A percentile compares a stretch with the other conserved stretches of the same genome.
Conservation (phyloP, 2,113 vertebrate species). For the Ceyx melanurus region DNA sequence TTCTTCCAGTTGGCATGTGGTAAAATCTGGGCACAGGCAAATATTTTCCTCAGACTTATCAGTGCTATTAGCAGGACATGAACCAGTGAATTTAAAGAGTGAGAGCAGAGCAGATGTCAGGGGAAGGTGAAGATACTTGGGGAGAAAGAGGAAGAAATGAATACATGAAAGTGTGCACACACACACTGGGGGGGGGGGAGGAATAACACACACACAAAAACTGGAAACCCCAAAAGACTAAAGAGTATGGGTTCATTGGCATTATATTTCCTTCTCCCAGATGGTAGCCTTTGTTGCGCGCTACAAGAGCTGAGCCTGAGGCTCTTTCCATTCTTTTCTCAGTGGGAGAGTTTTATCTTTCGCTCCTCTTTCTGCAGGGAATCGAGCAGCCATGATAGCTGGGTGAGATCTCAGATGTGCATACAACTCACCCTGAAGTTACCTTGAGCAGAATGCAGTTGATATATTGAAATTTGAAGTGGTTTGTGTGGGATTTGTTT, state of each 20-base stretch:
- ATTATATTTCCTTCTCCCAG: not conserved
- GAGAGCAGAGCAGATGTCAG: not conserved
- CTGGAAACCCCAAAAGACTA: not conserved
- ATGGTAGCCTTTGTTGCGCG: not conserved
- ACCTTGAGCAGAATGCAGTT: too few species aligned
- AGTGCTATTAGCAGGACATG: rapidly evolving
- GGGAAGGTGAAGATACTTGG: not conserved
- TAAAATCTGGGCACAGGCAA: not conserved
- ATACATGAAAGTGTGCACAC: too few species aligned
- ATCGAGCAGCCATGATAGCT: not conserved
- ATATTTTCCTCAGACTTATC: not conserved
- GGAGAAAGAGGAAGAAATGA: not conserved
- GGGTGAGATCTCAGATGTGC: not conserved
- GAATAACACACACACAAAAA: not conserved
- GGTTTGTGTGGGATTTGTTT: too few species aligned
- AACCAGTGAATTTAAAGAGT: not conserved
- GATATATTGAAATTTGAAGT: too few species aligned
- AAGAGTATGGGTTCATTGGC: not conserved
- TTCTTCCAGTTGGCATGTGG: not conserved
- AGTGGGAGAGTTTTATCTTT: not conserved
- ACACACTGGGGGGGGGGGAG: too few species aligned
- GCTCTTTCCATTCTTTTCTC: not conserved
- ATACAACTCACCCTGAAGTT: too few species aligned
- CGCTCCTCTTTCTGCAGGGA: not conserved
- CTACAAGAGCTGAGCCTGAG: not conserved